phyloP scores from a whole-genome alignment of 2,797 vertebrate genomes.

The Anas acuta region DNA sequence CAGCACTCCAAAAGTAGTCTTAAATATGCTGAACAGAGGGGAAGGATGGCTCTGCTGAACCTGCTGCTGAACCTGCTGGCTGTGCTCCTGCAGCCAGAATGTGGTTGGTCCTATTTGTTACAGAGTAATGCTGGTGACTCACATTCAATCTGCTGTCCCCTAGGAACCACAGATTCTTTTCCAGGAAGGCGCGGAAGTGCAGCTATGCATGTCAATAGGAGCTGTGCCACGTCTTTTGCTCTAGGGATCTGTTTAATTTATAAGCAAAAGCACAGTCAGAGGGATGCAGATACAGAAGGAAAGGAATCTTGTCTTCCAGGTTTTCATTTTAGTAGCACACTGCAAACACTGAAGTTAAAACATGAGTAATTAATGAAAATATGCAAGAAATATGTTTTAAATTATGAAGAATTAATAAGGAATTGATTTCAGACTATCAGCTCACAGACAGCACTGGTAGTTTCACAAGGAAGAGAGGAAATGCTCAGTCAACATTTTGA shows the following conservation, averaged over 20 bases:
- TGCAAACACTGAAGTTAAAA: neutral
- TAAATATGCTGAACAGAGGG: neutral
- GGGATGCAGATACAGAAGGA: neutral
- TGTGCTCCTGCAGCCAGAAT: neutral
- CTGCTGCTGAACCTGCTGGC: neutral
- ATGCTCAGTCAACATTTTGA: neutral
- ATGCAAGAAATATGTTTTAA: neutral
- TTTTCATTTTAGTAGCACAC: neutral
- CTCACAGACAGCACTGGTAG: neutral
- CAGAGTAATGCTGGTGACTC: neutral
- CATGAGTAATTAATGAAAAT: neutral
- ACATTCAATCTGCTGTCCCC: neutral
- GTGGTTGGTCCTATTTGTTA: neutral
- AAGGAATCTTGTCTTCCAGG: neutral
- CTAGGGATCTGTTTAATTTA: neutral
- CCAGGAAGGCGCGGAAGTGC: neutral
- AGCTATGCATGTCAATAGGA: neutral
- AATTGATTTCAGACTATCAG: neutral
- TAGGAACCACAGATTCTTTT: accelerated
- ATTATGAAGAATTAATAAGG: neutral
- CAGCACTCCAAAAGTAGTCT: neutral
- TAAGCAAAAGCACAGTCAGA: neutral
- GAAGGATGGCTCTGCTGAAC: neutral
- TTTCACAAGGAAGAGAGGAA: neutral
- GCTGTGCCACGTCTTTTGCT: neutral